phyloP scores from a whole-genome alignment of 2,113 vertebrate species.

The Myiozetetes cayanensis region DNA sequence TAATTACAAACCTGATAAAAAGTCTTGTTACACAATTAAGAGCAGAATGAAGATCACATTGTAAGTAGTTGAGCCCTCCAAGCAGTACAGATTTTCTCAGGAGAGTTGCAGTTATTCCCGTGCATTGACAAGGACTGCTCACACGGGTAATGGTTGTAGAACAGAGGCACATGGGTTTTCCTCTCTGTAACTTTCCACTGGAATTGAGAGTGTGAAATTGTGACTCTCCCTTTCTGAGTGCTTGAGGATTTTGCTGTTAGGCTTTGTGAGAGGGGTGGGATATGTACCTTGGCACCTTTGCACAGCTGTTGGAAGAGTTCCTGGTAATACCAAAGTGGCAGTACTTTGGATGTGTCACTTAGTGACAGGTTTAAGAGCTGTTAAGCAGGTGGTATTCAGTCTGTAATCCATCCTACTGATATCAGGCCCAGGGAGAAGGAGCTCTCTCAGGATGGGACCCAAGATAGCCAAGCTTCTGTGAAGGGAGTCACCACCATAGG shows the following conservation, averaged over 20 bases:
- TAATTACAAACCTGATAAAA: neutral
- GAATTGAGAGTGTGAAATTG: neutral
- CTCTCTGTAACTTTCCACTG: neutral
- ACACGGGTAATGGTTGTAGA: neutral
- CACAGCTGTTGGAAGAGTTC: neutral
- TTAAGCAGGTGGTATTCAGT: neutral
- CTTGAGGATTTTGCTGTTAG: neutral
- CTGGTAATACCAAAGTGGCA: neutral
- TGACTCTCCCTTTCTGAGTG: neutral
- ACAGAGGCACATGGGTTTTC: neutral
- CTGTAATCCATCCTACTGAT: neutral
- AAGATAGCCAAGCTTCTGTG: neutral
- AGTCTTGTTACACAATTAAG: neutral
- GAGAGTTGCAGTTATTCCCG: accelerated
- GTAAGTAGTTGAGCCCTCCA: neutral
- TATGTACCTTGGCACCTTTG: accelerated
- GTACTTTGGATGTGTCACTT: neutral
- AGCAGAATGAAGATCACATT: neutral
- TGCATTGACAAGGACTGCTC: neutral
- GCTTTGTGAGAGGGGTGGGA: neutral
- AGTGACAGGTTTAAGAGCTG: neutral
- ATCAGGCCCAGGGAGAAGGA: neutral
- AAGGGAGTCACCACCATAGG: accelerated
- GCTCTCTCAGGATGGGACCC: neutral
- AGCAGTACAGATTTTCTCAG: neutral